phyloP scores from a whole-genome alignment of 2,888 invertebrate genomes.

The Parasteatoda lunata region DNA sequence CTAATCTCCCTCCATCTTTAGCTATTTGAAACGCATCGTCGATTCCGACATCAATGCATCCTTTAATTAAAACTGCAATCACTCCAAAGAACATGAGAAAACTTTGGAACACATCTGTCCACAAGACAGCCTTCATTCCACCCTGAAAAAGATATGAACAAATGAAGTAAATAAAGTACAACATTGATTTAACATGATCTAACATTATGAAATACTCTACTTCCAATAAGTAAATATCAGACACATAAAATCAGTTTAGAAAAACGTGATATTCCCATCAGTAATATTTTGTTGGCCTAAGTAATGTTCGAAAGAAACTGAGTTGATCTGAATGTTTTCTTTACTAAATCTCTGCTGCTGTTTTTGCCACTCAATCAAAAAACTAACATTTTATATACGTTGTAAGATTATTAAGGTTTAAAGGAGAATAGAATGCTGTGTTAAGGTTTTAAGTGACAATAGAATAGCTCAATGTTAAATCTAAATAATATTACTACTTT shows the following conservation, averaged over 20 bases:
- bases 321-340: no score
- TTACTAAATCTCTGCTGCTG: no score
- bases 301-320: no score
- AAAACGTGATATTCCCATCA: neutral
- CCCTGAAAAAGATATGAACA: constrained; percentile 77
- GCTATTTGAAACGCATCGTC: constrained; percentile 83
- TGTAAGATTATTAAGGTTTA: no score
- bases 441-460: no score
- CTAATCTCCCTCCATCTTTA: constrained; percentile 81
- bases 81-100: constrained; percentile 88
- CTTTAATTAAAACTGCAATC: constrained; percentile 81
- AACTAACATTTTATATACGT: no score
- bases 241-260: neutral
- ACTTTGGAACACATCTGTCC: constrained; percentile 93
- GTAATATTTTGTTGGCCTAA: no score
- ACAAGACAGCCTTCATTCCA: constrained; percentile 85
- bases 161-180: neutral
- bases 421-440: no score
- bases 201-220: neutral
- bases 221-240: neutral
- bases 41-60: constrained; percentile 77
- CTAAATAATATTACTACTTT: no score
- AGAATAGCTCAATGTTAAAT: no score
- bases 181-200: neutral
- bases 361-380: no score